Evolutionary conservation across 2,113 vertebrate species (phyloP).

Genomic region (Cryptomyrus ogoouensis): DNA sequence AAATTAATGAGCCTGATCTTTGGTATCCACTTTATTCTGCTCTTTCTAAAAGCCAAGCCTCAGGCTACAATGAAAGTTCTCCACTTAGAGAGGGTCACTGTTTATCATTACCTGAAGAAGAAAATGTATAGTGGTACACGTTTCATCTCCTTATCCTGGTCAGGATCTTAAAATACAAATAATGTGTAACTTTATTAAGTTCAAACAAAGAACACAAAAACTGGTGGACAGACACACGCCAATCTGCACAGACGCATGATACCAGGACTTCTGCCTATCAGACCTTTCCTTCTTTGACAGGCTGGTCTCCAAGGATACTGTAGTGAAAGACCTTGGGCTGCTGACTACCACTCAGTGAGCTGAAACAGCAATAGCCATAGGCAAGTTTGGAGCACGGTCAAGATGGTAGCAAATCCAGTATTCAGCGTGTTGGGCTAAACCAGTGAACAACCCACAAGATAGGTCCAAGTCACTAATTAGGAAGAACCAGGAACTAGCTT

Average conservation of each 20-base stretch:
- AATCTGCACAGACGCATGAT: background rate
- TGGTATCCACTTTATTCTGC: constrained; percentile 6
- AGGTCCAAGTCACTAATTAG: background rate
- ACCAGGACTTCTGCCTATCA: background rate
- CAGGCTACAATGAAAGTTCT: background rate
- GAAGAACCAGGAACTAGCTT: background rate
- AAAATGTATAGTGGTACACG: background rate
- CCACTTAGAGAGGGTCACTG: constrained; percentile 7
- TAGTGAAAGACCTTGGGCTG: background rate
- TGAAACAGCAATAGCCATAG: background rate
- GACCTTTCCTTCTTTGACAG: background rate
- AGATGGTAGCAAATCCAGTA: background rate
- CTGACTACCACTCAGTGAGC: background rate
- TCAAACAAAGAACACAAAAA: background rate
- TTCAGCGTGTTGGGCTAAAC: background rate
- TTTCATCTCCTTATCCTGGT: background rate
- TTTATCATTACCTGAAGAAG: constrained; percentile 5
- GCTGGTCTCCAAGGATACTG: background rate
- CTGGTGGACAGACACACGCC: background rate
- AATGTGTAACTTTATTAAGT: background rate
- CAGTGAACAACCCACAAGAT: background rate
- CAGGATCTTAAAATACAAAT: background rate
- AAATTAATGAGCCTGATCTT: constrained; percentile 32
- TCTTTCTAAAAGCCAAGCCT: constrained; percentile 10
- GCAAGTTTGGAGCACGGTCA: background rate